Percentiles rank a stretch among this genome's conserved stretches.
These are phyloP conservation scores for Danio tinwini DNA, from an alignment of 2,797 vertebrate species.

Conservation along the genomic window DNA sequence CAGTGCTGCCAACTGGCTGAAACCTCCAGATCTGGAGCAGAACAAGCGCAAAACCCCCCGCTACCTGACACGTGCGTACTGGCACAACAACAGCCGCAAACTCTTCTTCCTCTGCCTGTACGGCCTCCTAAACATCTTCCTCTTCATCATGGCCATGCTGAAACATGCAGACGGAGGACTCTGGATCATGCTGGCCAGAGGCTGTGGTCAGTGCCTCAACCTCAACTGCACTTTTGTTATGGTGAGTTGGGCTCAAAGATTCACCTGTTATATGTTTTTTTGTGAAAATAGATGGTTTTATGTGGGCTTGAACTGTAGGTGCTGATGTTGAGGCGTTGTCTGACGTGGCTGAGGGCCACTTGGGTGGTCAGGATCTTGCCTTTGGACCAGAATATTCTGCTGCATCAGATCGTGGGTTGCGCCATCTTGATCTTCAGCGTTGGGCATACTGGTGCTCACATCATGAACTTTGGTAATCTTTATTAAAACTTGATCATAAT, in stretches of 20 bases:
- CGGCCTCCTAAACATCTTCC: conserved; percentile 73
- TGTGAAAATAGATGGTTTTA: not conserved
- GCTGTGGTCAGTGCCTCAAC: conserved; percentile 89
- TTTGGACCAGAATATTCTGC: conserved; percentile 84
- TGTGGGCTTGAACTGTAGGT: conserved; percentile 70
- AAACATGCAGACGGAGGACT: conserved; percentile 59
- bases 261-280: not conserved
- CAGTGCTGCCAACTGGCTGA: conserved; percentile 90
- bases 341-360: conserved; percentile 84
- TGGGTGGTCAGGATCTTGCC: conserved; percentile 83
- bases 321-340: conserved; percentile 86
- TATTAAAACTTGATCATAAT: not conserved
- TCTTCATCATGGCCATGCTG: conserved; percentile 77
- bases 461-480: conserved; percentile 83
- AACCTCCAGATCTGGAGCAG: conserved; percentile 70
- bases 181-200: conserved; percentile 82
- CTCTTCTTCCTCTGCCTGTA: conserved; percentile 82
- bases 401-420: conserved; percentile 88
- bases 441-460: conserved; percentile 79
- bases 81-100: conserved; percentile 87
- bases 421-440: conserved; percentile 76
- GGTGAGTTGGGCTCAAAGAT: conserved; percentile 68
- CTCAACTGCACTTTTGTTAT: conserved; percentile 88
- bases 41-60: conserved; percentile 68
- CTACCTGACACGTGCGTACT: conserved; percentile 79